Conservation (phyloP, 1,140 invertebrate species). For the Sitodiplosis mosellana region DNA sequence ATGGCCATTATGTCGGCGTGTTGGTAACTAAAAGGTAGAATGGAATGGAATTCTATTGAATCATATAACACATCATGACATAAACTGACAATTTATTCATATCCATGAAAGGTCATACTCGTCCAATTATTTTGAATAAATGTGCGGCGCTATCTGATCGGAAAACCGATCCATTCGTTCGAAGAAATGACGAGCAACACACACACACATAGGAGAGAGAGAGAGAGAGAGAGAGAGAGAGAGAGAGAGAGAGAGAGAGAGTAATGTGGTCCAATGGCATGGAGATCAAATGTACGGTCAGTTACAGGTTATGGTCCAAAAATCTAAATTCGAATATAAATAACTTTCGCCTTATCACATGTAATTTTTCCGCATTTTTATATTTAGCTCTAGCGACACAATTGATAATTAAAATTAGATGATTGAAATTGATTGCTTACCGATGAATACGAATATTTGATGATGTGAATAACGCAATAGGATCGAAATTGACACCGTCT, state of each 20-base stretch:
- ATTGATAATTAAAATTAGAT: not conserved
- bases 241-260: too few relatives aligned
- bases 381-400: not conserved
- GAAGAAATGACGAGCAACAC: not conserved
- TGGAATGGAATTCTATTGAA: not conserved
- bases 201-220: too few relatives aligned
- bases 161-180: not conserved
- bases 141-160: conserved; percentile 2
- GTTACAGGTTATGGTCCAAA: too few relatives aligned
- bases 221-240: too few relatives aligned
- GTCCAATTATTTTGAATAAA: conserved; percentile 1
- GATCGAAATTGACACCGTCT: conserved; percentile 98
- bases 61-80: too few relatives aligned
- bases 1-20: too few relatives aligned
- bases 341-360: too few relatives aligned
- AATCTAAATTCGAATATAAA: too few relatives aligned
- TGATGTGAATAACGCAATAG: conserved; percentile 95
- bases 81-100: too few relatives aligned
- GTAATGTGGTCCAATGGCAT: too few relatives aligned
- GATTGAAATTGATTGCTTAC: conserved; percentile 42
- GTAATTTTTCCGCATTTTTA: too few relatives aligned
- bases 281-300: too few relatives aligned
- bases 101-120: not conserved
- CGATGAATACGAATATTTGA: conserved; percentile 96
- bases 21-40: not conserved